A percentile compares a stretch with the other conserved stretches of the same genome.
Conservation (phyloP, 1,140 invertebrate genomes). For the Cotesia glomerata region DNA sequence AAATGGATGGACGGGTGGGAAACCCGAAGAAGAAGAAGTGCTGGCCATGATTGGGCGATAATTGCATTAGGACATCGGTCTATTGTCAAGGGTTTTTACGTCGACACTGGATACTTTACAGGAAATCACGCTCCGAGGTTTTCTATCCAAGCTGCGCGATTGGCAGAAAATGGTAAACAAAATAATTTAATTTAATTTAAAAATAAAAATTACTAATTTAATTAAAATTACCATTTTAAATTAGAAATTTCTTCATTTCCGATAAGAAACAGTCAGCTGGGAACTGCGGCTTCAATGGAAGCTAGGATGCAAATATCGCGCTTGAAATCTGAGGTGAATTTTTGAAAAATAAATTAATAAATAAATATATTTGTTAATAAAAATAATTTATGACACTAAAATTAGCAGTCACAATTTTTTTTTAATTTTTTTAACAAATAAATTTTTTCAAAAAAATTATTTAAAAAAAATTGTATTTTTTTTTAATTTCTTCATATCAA, state of each 20-base stretch:
- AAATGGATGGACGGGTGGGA: slow-evolving; percentile 81
- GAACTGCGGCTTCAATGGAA: slow-evolving; percentile 61
- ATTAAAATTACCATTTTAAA: slow-evolving; percentile 33
- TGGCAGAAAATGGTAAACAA: slow-evolving; percentile 20
- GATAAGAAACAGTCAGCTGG: slow-evolving; percentile 58
- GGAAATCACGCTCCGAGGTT: slow-evolving; percentile 72
- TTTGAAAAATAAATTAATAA: slow-evolving; percentile 2
- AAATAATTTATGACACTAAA: no score
- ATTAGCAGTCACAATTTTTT: no score
- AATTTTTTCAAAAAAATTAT: no score
- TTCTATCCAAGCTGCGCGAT: slow-evolving; percentile 68
- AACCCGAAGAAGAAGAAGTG: slow-evolving; percentile 68
- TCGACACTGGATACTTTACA: slow-evolving; percentile 73
- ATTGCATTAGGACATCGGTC: slow-evolving; percentile 68
- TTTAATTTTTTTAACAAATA: no score
- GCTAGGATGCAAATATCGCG: slow-evolving; percentile 59
- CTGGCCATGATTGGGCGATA: slow-evolving; percentile 73
- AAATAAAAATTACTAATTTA: not conserved
- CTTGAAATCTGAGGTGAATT: slow-evolving; percentile 61
- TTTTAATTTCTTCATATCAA: no score
- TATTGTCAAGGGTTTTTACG: slow-evolving; percentile 66
- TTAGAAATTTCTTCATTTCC: slow-evolving; percentile 65
- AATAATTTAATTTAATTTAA: not conserved
- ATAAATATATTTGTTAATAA: slow-evolving; percentile 4
- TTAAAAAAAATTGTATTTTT: no score